Percentiles rank a stretch among this genome's conserved stretches.
phyloP scores from a whole-genome alignment of 2,797 vertebrate species.

The Oryzias dopingdopingensis region DNA sequence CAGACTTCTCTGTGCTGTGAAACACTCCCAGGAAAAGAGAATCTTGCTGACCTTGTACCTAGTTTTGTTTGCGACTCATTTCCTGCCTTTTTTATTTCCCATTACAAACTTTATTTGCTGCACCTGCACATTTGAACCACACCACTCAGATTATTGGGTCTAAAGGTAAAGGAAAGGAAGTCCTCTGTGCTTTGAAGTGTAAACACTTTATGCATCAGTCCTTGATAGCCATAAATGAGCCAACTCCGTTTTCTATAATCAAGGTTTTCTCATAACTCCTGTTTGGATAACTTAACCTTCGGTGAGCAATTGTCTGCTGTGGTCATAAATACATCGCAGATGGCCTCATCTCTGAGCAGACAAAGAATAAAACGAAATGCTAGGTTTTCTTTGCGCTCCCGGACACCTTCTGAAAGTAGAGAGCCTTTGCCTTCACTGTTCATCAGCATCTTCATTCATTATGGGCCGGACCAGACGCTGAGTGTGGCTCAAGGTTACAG shows the following conservation, averaged over 20 bases:
- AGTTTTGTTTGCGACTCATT: no score
- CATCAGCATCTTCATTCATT: constrained; percentile 69
- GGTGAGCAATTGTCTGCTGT: constrained; percentile 16
- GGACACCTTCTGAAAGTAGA: constrained; percentile 53
- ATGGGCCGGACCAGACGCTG: constrained; percentile 34
- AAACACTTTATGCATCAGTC: not conserved
- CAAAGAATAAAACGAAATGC: no score
- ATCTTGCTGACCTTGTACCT: no score
- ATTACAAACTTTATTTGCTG: no score
- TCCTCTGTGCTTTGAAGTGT: not conserved
- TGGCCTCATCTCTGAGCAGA: no score
- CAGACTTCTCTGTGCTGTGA: no score
- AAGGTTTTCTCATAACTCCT: constrained; percentile 32
- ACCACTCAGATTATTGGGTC: no score
- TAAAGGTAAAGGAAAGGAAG: no score
- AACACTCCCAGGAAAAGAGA: no score
- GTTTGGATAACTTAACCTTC: constrained; percentile 24
- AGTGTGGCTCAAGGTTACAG: constrained; percentile 66
- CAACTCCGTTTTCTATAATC: constrained; percentile 17
- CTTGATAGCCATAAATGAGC: constrained; percentile 8
- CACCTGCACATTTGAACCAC: no score
- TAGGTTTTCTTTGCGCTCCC: constrained; percentile 23
- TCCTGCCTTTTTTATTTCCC: no score
- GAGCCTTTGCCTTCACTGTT: constrained; percentile 57
- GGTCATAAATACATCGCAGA: constrained; percentile 20